These are phyloP conservation scores for Anseranas semipalmata DNA, from an alignment of 2,113 vertebrate species.

Conservation along the genomic window DNA sequence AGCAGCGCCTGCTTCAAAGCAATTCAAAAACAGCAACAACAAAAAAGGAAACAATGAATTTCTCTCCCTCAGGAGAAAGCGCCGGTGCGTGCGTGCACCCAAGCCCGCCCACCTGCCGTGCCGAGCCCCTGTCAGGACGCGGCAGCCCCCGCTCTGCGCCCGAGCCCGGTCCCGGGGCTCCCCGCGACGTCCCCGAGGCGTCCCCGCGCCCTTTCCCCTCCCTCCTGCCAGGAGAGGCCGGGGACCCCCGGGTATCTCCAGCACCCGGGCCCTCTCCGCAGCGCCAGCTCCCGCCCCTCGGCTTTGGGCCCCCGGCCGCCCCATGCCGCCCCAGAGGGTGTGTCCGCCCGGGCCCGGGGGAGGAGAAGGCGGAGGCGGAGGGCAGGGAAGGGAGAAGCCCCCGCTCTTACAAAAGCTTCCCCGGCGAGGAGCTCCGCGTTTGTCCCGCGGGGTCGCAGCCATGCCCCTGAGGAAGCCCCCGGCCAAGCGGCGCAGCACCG, in stretches of 20 bases:
- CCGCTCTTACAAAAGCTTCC: not conserved
- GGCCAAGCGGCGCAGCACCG: not conserved
- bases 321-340: not conserved
- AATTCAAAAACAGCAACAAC: not conserved
- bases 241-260: accelerated
- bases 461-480: not conserved
- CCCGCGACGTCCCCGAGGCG: accelerated
- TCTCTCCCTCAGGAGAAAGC: not conserved
- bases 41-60: not conserved
- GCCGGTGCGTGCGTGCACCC: accelerated
- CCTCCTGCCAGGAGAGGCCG: not conserved
- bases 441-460: not conserved
- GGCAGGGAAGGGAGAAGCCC: not conserved
- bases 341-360: not conserved
- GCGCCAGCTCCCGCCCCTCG: not conserved
- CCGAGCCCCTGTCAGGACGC: not conserved
- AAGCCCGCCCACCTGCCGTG: not conserved
- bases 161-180: not conserved
- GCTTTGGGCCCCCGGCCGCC: too few species aligned
- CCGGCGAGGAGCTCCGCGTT: accelerated
- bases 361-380: not conserved
- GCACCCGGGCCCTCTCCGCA: accelerated
- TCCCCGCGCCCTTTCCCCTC: not conserved
- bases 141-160: accelerated
- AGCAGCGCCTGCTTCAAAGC: not conserved